These are phyloP conservation scores for Conopomorpha cramerella DNA, from an alignment of 1,140 invertebrate genomes.

Conservation along the genomic window DNA sequence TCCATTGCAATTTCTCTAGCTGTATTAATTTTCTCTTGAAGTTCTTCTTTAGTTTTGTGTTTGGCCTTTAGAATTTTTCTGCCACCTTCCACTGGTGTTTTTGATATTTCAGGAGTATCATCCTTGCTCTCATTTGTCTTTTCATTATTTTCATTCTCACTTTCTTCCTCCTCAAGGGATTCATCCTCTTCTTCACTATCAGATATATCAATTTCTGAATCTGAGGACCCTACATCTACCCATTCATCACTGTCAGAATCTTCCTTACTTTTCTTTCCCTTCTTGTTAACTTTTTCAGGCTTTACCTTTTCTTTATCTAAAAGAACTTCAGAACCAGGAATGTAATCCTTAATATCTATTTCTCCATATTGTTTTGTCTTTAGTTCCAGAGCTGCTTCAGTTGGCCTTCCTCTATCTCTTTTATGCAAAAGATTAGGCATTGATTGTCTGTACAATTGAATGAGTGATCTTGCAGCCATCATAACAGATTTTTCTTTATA, in stretches of 20 bases:
- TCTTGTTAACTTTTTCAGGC: conserved; percentile 18
- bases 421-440: conserved; percentile 90
- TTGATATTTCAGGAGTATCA: conserved; percentile 29
- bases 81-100: conserved; percentile 28
- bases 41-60: conserved; percentile 40
- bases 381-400: conserved; percentile 76
- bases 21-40: conserved; percentile 62
- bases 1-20: conserved; percentile 76
- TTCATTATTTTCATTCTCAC: conserved; percentile 38
- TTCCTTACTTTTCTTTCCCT: conserved; percentile 28
- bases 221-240: conserved; percentile 76
- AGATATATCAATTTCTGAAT: conserved; percentile 62
- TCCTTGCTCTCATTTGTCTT: conserved; percentile 17
- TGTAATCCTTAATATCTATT: conserved; percentile 76
- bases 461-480: conserved; percentile 95
- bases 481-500: conserved; percentile 95
- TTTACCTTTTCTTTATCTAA: conserved; percentile 60
- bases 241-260: conserved; percentile 64
- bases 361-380: conserved; percentile 81
- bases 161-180: conserved; percentile 39
- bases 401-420: conserved; percentile 90
- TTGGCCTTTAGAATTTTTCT: conserved; percentile 49
- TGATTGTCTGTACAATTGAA: conserved; percentile 85
- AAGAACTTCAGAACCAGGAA: conserved; percentile 86
- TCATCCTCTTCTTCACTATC: conserved; percentile 34